Base-by-base conservation (phyloP, 2,797 vertebrate genomes). In the Liparis tanakae region DNA sequence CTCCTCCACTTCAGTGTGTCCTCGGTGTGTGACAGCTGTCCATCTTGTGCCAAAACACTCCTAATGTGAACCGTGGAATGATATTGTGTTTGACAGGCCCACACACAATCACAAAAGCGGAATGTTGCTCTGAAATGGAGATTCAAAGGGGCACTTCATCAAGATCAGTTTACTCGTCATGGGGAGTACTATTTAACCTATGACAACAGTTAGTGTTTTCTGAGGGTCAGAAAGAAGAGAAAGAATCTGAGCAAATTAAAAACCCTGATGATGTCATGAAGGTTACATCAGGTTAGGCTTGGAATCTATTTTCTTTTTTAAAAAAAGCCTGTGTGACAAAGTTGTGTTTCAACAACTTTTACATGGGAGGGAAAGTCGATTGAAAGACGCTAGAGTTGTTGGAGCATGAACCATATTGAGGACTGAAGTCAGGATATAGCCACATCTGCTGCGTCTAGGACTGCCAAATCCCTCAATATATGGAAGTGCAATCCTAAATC, bases 1-100 rank as follows among this genome's bases (percentile, higher is more conserved):
- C 69, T 60, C 55, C 18, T 17, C 17, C 2, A 53, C 50, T 73
- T 74, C 65, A 76, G 63, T 72, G 62, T 33, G 77, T 68, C 56
- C 37, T 30, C 36, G 0, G 2, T 77, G 66, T 67, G 78, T 75
- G 83, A 88, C 85, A 89, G 84, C 80, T 77, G 81, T 85, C 85
- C 62, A 13, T 87, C 82, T 72, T 66, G 72, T 73, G 61, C 74
- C 79, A 84, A 76, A 84, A 79, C 59, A 76, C 67, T 67, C 60
- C 30, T 36, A 66, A 55, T 67, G 51, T 34, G 7, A 50, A 74
- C 33, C 6, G 63, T 53, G 54, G 64, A 4, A 25, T 37, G 64
- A 62, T 66, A 39, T 60, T 51, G 37, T 41, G 70, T 59, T 60
- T 58, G 46, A 50, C 18, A 54, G 43, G n/a, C 37, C 59, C 25